Conservation (phyloP, 1,140 invertebrate species). For the Bombus waltoni region DNA sequence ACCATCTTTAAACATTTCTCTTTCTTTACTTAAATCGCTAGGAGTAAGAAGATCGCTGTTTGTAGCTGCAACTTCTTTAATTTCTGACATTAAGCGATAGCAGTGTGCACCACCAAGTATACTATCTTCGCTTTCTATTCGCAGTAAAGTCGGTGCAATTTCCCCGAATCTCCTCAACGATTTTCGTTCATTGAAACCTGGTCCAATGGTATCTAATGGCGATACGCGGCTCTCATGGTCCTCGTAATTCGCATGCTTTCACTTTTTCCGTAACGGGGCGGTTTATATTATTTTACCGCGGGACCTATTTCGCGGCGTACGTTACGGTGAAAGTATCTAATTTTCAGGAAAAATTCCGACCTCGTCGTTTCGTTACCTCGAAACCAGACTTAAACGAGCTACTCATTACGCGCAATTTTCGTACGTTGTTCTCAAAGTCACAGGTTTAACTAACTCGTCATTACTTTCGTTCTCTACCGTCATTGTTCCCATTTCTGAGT, state of each 20-base stretch:
- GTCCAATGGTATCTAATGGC: background rate
- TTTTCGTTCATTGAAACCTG: background rate
- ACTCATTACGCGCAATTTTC: background rate
- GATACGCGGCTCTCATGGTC: background rate
- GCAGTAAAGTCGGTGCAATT: background rate
- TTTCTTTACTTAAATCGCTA: background rate
- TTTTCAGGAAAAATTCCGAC: conserved; percentile 9
- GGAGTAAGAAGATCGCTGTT: too few species aligned
- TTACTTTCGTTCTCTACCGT: background rate
- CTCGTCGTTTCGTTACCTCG: background rate
- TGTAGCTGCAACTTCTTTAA: background rate
- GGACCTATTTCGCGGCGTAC: background rate
- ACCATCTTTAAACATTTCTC: background rate
- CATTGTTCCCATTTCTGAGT: background rate
- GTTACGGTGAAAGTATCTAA: conserved; percentile 40
- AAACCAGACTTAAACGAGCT: too few species aligned
- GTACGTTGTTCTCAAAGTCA: background rate
- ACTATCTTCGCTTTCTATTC: background rate
- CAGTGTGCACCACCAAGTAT: background rate
- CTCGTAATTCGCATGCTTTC: conserved; percentile 36
- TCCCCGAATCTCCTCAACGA: background rate
- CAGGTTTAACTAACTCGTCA: background rate
- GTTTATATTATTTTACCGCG: conserved; percentile 26
- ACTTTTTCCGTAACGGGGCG: conserved; percentile 27
- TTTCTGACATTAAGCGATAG: background rate